phyloP scores from a whole-genome alignment of 2,888 invertebrate species.

The Dinocampus coccinellae region DNA sequence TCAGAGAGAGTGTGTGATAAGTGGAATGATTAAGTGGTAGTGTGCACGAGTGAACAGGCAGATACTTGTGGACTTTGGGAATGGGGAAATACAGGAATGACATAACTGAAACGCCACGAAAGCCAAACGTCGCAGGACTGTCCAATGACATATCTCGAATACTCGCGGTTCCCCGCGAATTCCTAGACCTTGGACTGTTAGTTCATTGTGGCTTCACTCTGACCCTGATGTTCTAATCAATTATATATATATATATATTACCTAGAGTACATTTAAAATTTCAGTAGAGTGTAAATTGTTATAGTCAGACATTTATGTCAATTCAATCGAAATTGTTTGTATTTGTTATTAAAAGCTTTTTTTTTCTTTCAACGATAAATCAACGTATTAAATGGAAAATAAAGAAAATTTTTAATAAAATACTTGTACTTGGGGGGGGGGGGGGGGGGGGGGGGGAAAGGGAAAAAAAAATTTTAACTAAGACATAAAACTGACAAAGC shows the following conservation, averaged over 20 bases:
- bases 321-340: too few relatives aligned
- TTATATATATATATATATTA: too few relatives aligned
- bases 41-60: too few relatives aligned
- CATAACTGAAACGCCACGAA: constrained; percentile 31
- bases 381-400: not conserved
- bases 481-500: not conserved
- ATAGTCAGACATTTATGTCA: not conserved
- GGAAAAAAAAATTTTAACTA: too few relatives aligned
- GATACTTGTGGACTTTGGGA: constrained; percentile 16
- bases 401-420: not conserved
- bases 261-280: too few relatives aligned
- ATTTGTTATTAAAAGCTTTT: not conserved
- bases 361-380: not conserved
- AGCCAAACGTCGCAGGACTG: constrained; percentile 26
- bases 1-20: not conserved
- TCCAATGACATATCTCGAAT: constrained; percentile 27
- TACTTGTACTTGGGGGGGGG: too few relatives aligned
- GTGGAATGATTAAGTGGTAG: not conserved
- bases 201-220: not conserved
- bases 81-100: constrained; percentile 2
- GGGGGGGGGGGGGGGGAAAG: too few relatives aligned
- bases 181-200: constrained; percentile 12
- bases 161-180: constrained; percentile 22
- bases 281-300: not conserved
- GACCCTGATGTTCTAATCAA: not conserved